These are phyloP conservation scores for Lutraria lutraria DNA, from an alignment of 2,888 invertebrate species.

Conservation along the genomic window DNA sequence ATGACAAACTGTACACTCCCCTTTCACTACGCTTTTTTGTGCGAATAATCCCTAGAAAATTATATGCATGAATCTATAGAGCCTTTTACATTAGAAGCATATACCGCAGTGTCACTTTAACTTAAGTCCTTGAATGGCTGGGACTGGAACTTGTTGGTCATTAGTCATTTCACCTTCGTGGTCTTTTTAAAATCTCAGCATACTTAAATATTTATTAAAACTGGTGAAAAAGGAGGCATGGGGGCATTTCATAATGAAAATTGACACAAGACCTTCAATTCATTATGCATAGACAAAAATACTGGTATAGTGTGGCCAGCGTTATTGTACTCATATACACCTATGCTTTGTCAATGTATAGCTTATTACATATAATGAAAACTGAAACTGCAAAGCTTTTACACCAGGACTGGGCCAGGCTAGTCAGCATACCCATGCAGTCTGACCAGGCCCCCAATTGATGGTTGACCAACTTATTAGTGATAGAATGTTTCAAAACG, in stretches of 20 bases:
- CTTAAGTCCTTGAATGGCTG: background rate
- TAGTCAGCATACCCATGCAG: too few species aligned
- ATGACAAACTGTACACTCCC: too few species aligned
- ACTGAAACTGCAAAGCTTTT: too few species aligned
- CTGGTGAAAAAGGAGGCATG: conserved; percentile 7
- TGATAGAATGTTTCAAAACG: too few species aligned
- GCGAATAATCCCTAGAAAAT: too few species aligned
- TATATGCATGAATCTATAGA: background rate
- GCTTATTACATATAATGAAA: too few species aligned
- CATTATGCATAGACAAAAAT: conserved; percentile 13
- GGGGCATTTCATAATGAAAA: background rate
- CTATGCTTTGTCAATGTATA: background rate
- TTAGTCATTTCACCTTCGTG: background rate
- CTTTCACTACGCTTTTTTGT: too few species aligned
- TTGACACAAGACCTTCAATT: conserved; percentile 10
- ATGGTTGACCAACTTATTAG: too few species aligned
- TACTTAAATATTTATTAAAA: conserved; percentile 28
- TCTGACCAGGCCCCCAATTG: too few species aligned
- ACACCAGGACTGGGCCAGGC: too few species aligned
- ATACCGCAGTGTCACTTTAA: background rate
- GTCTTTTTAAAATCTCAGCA: background rate
- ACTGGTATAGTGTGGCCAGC: background rate
- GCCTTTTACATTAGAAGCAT: background rate
- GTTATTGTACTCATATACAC: background rate
- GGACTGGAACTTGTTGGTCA: background rate